Conservation (phyloP, 1,140 invertebrate genomes). For the Laupala kohalensis region DNA sequence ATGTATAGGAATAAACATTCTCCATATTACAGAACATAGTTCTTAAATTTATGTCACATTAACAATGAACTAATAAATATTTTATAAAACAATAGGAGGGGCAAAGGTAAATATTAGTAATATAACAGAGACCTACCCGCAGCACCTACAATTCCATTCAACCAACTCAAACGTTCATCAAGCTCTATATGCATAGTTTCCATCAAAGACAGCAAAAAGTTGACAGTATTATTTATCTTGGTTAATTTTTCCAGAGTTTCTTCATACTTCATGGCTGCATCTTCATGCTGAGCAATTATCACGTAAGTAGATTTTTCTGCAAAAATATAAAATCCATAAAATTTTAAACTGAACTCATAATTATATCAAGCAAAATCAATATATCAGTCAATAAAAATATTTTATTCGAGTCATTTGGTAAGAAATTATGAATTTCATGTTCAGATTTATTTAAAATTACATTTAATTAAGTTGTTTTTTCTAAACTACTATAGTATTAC, state of each 20-base stretch:
- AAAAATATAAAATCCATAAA: neutral
- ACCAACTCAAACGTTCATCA: constrained; percentile 3
- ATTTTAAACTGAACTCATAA: neutral
- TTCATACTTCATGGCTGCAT: constrained; percentile 38
- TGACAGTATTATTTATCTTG: constrained; percentile 45
- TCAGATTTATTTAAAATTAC: no score
- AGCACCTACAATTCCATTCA: neutral
- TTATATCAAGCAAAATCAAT: neutral
- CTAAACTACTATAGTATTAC: no score
- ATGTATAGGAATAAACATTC: no score
- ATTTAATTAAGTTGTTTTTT: no score
- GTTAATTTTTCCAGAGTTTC: constrained; percentile 40
- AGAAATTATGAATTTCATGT: no score
- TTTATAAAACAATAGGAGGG: no score
- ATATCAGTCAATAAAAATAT: no score
- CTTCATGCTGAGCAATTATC: constrained; percentile 38
- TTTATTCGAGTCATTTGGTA: no score
- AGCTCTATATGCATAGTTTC: constrained; percentile 27
- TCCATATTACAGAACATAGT: no score
- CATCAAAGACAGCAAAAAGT: constrained; percentile 36
- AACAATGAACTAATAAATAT: no score
- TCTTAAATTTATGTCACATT: no score
- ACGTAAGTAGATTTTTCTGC: constrained; percentile 24
- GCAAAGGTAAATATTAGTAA: no score
- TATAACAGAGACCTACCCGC: neutral